phyloP scores from a whole-genome alignment of 2,888 invertebrate genomes.

The Pinctada fucata region DNA sequence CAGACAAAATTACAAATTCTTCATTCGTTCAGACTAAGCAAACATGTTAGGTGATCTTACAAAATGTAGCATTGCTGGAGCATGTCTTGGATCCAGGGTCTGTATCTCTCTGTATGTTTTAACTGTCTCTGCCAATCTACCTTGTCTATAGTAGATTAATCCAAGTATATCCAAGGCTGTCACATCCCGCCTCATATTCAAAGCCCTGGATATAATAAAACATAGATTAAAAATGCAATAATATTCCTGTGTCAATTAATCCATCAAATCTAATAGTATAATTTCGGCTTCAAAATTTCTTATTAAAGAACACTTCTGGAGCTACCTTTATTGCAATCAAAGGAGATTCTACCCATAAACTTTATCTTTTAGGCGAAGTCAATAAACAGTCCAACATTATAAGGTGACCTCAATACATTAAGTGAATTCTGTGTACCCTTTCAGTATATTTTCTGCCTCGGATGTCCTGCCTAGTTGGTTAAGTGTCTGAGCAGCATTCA shows the following conservation, averaged over 20 bases:
- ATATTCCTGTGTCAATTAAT: background rate
- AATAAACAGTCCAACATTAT: too few species aligned
- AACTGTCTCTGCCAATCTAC: constrained; percentile 52
- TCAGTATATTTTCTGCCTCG: constrained; percentile 49
- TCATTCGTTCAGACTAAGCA: too few species aligned
- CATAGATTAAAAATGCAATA: background rate
- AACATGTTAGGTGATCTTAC: constrained; percentile 44
- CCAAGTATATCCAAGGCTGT: constrained; percentile 59
- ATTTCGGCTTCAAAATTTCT: background rate
- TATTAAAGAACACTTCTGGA: background rate
- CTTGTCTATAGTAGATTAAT: constrained; percentile 58
- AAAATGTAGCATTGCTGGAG: constrained; percentile 51
- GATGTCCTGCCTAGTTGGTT: constrained; percentile 44
- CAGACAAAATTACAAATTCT: too few species aligned
- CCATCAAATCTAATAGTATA: background rate
- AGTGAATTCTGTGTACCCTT: too few species aligned
- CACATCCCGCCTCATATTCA: constrained; percentile 47
- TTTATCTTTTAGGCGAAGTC: background rate
- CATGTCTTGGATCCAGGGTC: constrained; percentile 50
- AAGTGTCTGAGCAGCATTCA: constrained; percentile 60
- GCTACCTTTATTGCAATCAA: constrained; percentile 4
- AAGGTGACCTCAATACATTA: too few species aligned
- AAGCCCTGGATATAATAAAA: constrained; percentile 51
- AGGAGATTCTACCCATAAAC: background rate
- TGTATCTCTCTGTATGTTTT: constrained; percentile 49